These are phyloP conservation scores for Ormyrus labotus DNA, from an alignment of 2,888 invertebrate genomes.

Conservation along the genomic window DNA sequence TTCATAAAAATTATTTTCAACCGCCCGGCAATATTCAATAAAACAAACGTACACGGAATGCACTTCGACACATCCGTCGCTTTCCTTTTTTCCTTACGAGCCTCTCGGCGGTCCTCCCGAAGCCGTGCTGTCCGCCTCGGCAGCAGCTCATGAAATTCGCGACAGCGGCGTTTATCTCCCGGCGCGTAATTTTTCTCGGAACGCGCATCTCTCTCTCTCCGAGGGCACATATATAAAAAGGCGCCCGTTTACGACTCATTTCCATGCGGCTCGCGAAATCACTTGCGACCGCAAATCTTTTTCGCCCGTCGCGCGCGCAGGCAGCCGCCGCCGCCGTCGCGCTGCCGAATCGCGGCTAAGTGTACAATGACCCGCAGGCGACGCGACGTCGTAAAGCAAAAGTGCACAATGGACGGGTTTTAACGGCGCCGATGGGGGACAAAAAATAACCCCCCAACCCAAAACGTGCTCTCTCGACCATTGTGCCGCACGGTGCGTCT, in stretches of 20 bases:
- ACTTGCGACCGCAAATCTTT: conserved; percentile 50
- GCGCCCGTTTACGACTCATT: conserved; percentile 43
- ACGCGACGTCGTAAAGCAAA: conserved; percentile 46
- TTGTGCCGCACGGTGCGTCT: too few relatives aligned
- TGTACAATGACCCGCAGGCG: conserved; percentile 39
- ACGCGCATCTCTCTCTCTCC: not conserved
- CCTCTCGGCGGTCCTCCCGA: too few relatives aligned
- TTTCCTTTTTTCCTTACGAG: too few relatives aligned
- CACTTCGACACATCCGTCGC: too few relatives aligned
- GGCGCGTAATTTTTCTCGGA: conserved; percentile 21
- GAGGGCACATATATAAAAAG: too few relatives aligned
- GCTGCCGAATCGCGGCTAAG: conserved; percentile 32
- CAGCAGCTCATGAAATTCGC: not conserved
- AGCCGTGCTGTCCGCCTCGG: too few relatives aligned
- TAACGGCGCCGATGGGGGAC: not conserved
- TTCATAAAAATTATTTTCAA: too few relatives aligned
- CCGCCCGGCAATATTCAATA: too few relatives aligned
- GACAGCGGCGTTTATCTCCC: not conserved
- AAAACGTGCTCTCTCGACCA: too few relatives aligned
- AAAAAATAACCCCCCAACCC: conserved; percentile 4
- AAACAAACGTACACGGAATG: too few relatives aligned
- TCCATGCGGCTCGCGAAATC: conserved; percentile 41
- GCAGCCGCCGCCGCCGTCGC: not conserved
- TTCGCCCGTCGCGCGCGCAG: conserved; percentile 32
- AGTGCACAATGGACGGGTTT: conserved; percentile 31